Conservation (phyloP, 1,140 invertebrate genomes). For the Heliothis virescens region DNA sequence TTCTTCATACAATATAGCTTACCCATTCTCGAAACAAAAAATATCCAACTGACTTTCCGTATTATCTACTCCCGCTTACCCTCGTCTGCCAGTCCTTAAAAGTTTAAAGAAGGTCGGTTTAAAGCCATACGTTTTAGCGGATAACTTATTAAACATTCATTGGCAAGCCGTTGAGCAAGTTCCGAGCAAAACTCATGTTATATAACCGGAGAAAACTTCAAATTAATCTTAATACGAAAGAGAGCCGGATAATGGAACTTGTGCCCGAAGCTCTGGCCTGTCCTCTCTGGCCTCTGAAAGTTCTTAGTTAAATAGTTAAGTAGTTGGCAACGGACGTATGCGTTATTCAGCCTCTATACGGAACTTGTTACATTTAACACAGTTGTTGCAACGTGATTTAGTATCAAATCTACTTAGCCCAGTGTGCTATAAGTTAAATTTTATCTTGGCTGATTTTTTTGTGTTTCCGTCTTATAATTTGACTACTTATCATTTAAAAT, state of each 20-base stretch:
- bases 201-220: not conserved
- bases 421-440: not conserved
- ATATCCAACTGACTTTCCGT: no score
- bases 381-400: not conserved
- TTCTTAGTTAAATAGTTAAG: not conserved
- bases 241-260: conserved; percentile 4
- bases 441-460: no score
- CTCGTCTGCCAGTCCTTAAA: not conserved
- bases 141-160: conserved; percentile 17
- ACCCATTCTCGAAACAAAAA: no score
- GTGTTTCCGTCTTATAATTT: no score
- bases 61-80: no score
- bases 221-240: not conserved
- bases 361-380: not conserved
- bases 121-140: not conserved
- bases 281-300: not conserved
- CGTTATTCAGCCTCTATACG: not conserved
- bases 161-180: not conserved
- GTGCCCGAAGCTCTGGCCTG: no score
- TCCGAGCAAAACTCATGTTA: not conserved
- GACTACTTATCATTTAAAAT: no score
- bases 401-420: not conserved
- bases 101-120: not conserved
- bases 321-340: not conserved
- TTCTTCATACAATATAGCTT: no score